Conservation (phyloP, 1,140 invertebrate genomes). For the Drosophila bifasciata region DNA sequence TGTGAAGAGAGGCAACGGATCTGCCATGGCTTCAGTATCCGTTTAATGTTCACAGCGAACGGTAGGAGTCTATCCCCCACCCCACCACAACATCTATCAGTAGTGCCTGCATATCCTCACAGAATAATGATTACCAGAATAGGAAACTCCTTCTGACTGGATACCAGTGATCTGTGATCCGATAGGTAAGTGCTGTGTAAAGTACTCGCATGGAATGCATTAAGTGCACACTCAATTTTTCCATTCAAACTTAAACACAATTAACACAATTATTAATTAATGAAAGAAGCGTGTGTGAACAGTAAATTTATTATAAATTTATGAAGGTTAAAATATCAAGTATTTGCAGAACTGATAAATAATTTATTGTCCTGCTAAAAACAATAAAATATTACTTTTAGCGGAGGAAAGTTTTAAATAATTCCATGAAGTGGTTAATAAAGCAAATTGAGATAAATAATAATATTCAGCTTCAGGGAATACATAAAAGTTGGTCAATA, state of each 20-base stretch:
- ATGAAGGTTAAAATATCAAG: not conserved
- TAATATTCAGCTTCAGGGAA: not conserved
- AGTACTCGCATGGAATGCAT: too few species aligned
- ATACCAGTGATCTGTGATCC: slow-evolving; percentile 35
- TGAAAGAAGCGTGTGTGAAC: not conserved
- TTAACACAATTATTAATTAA: slow-evolving; percentile 5
- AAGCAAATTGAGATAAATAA: slow-evolving; percentile 1
- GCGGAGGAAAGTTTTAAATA: not conserved
- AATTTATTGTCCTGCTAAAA: slow-evolving; percentile 29
- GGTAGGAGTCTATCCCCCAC: slow-evolving; percentile 20
- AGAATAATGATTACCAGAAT: slow-evolving; percentile 67
- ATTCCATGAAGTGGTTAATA: not conserved
- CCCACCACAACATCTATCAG: not conserved
- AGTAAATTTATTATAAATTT: not conserved
- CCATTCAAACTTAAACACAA: not conserved
- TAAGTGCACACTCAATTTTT: not conserved
- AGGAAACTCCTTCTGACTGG: slow-evolving; percentile 48
- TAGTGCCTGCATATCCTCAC: slow-evolving; percentile 1
- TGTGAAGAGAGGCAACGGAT: slow-evolving; percentile 62
- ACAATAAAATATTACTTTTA: not conserved
- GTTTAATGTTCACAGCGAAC: slow-evolving; percentile 66
- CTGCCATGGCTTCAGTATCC: slow-evolving; percentile 63
- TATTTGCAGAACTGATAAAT: not conserved
- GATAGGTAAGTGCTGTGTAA: slow-evolving; percentile 39
- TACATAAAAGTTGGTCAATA: too few species aligned